Evolutionary conservation across 2,888 invertebrate species (phyloP), one percentile per base, ranked within the genome.

Genomic region (Xanthia icteritia): DNA sequence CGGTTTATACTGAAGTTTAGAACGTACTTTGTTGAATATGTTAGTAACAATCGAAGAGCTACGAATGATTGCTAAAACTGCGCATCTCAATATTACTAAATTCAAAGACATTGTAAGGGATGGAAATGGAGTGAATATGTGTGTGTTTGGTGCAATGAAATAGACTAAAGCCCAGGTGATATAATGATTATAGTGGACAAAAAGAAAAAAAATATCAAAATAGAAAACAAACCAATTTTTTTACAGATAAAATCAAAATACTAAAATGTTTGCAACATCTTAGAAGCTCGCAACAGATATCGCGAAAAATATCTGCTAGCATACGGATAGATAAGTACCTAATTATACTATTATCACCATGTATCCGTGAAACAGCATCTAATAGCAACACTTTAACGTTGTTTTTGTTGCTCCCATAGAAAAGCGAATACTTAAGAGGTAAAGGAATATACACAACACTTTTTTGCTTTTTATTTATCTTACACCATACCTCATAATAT

Each of bases 371-470:
- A 79, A 73, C 61, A 70, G 31, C 51, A n/a, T 73, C 56, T 79
- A 80, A 87, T 83, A 48, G 31, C 73, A 68, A 42, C 72, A 79
- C 80, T 85, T 79, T n/a, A n/a, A 66, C 51, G 69, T 79, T 74
- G 77, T 81, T 77, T 81, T 76, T 42, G 9, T 73, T 20, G 17
- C 56, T 64, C 5, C 17, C 45, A 45, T 8, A 27, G 13, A 45
- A 45, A 71, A 63, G 31, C 27, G 17, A 39, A 48, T 23, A 60
- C 15, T 0, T 6, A 27, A 4, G 11, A 5, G 13, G 1, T 23
- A 36, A 48, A 58, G 13, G 31, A 17, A 36, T 31, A 31, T 11
- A 36, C 11, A n/a, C 8, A n/a, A n/a, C n/a, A n/a, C n/a, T n/a
- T n/a, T n/a, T n/a, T n/a, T n/a, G n/a, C n/a, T n/a, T n/a, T n/a